Conservation (phyloP, 2,113 vertebrate species). For the Tapirus terrestris region DNA sequence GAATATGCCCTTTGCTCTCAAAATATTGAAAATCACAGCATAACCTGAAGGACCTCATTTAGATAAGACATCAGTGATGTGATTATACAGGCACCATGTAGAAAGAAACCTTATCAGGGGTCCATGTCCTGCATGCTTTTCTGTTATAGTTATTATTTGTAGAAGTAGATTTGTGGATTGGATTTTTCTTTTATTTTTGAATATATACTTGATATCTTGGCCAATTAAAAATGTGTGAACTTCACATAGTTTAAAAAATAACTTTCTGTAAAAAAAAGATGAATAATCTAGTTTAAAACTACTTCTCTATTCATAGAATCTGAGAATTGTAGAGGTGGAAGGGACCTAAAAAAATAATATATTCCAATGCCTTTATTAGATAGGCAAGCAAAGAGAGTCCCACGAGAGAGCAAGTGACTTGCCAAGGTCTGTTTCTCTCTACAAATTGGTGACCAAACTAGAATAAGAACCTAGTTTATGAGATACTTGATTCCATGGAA, state of each 20-base stretch:
- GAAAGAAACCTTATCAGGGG: neutral
- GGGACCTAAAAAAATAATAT: neutral
- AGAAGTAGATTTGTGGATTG: neutral
- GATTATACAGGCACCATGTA: neutral
- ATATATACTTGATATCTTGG: neutral
- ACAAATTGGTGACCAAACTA: neutral
- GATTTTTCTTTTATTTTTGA: constrained; percentile 45
- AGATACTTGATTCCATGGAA: neutral
- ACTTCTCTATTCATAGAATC: neutral
- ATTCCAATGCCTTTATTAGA: neutral
- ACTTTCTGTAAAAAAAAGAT: neutral
- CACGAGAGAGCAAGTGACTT: neutral
- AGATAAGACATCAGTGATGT: constrained; percentile 37
- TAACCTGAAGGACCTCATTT: constrained; percentile 36
- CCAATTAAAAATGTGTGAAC: constrained; percentile 22
- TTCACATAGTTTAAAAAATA: constrained; percentile 1
- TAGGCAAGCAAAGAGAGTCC: neutral
- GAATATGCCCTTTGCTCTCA: constrained; percentile 46
- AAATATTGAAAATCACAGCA: constrained; percentile 14
- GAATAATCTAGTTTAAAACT: constrained; percentile 11
- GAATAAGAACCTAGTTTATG: neutral
- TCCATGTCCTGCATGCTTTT: neutral
- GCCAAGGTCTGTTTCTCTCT: neutral
- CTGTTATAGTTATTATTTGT: constrained; percentile 8
- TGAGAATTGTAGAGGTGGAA: neutral